Conservation (phyloP, 2,797 vertebrate species). For the Acanthornis magna region DNA sequence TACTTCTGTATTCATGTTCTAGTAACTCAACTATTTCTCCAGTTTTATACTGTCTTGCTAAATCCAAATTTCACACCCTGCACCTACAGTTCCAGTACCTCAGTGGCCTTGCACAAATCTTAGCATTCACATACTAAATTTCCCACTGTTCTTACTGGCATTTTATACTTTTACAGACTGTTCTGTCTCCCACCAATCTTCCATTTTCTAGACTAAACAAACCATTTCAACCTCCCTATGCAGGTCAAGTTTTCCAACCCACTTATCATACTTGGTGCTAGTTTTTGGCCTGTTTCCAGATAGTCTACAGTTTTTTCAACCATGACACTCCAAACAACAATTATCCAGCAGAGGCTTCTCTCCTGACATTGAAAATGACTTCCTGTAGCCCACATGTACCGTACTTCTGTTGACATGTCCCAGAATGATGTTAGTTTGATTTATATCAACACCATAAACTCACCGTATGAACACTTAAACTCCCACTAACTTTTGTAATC, state of each 20-base stretch:
- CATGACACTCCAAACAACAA: not conserved
- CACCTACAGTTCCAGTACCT: not conserved
- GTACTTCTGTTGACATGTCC: not conserved
- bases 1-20: not conserved
- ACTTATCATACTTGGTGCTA: not conserved
- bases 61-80: not conserved
- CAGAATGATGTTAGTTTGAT: not conserved
- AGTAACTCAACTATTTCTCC: not conserved
- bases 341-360: not conserved
- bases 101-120: not conserved
- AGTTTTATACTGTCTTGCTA: not conserved
- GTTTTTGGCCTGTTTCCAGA: not conserved
- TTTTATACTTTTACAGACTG: not conserved
- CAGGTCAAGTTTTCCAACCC: not conserved
- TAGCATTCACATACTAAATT: not conserved
- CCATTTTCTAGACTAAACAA: constrained; percentile 44
- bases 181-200: not conserved
- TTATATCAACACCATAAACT: not conserved
- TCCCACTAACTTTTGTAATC: not conserved
- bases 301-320: not conserved
- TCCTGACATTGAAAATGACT: not conserved
- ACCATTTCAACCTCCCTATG: not conserved
- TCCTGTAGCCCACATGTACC: not conserved
- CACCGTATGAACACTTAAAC: no score
- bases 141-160: not conserved